Evolutionary conservation across 2,888 invertebrate genomes (phyloP).

Genomic region (Leptogaster cylindrica): DNA sequence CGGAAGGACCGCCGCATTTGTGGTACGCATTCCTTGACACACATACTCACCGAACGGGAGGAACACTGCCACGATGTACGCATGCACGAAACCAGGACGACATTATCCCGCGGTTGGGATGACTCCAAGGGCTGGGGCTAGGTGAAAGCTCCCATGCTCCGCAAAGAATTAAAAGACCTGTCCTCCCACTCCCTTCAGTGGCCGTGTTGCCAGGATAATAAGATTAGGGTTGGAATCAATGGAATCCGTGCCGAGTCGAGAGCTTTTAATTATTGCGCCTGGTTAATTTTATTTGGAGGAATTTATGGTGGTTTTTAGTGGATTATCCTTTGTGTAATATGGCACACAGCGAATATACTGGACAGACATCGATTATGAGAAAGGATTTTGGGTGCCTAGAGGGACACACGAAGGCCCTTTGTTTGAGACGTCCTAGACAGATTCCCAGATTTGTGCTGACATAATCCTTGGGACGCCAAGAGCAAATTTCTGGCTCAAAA

Average conservation of each 20-base stretch:
- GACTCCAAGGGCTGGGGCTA: constrained; percentile 5
- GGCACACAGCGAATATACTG: too few species aligned
- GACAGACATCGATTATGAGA: too few species aligned
- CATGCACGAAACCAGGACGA: constrained; percentile 3
- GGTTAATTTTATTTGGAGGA: background rate
- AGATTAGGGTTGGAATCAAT: constrained; percentile 18
- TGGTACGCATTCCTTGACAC: constrained; percentile 20
- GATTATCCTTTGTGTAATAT: background rate
- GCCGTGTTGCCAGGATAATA: constrained; percentile 23
- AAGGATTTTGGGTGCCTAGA: too few species aligned
- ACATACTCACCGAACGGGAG: constrained; percentile 7
- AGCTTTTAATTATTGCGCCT: constrained; percentile 20
- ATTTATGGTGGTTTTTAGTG: too few species aligned
- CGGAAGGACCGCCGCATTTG: constrained; percentile 3
- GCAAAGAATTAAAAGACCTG: constrained; percentile 20
- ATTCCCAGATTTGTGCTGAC: too few species aligned
- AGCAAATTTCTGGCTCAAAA: too few species aligned
- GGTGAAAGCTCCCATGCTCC: constrained; percentile 22
- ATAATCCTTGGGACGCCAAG: too few species aligned
- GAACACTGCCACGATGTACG: constrained; percentile 14
- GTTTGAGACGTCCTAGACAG: too few species aligned
- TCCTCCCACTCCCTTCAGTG: background rate
- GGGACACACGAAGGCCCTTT: too few species aligned
- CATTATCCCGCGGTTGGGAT: background rate
- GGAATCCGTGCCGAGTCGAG: background rate